Evolutionary conservation across 2,113 vertebrate genomes (phyloP), one percentile per base, ranked within the genome.

Genomic region (Pluvianellus socialis): DNA sequence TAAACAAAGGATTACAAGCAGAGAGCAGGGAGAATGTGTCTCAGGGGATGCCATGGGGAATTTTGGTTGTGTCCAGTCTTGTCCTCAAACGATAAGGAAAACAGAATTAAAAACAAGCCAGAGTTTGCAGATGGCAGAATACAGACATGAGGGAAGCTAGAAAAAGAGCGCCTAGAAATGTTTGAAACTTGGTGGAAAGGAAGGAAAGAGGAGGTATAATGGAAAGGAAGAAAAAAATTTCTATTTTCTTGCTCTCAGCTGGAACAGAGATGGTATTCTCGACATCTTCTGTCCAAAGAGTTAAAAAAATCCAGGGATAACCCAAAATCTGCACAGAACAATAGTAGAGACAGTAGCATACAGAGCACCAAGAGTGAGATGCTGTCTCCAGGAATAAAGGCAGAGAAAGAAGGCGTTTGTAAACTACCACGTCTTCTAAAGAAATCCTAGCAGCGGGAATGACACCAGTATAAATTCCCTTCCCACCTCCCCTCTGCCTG

Each of bases 1-100:
- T 94, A 98, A 98, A 95, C 95, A 97, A 96, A 91, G 96, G 89
- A 97, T 97, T 97, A 96, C 79, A 96, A 91, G 87, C 85, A 94
- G 66, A 79, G 85, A 94, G 77, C 2, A 4, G 33, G 52, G 76
- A 96, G 66, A 42, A 93, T 92, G 52, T 62, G 22, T 90, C 74
- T 91, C 40, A 1, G n/a, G 58, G 74, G n/a, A 85, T 95, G 91
- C 91, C 89, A 76, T 0, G 0, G 89, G 59, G 89, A 94, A 92
- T 88, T 96, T 72, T 45, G 44, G 88, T 49, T 95, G 40, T 75
- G 96, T 93, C 94, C 89, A 91, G 92, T 97, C 96, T 96, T 97
- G 96, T 94, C 88, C 76, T 81, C 52, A 86, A 92, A 88, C 1
- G 14, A 91, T 90, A 94, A 95, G 40, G 23, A 90, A 95, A 92